These are phyloP conservation scores for Galleria mellonella DNA, from an alignment of 1,140 invertebrate species.

Conservation along the genomic window DNA sequence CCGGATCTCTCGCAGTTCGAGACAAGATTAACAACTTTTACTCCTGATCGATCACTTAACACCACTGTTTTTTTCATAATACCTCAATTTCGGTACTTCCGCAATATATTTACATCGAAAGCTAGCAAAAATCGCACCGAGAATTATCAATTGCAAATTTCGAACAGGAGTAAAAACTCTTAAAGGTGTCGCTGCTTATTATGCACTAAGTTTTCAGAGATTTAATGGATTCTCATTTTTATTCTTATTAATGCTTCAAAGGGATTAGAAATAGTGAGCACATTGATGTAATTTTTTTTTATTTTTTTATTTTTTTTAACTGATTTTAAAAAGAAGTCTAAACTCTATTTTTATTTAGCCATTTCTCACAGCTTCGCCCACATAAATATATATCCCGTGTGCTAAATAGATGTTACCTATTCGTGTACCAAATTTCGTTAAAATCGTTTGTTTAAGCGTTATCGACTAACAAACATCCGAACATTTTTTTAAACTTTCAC, in stretches of 20 bases:
- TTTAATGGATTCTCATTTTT: constrained; percentile 62
- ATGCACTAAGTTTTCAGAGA: constrained; percentile 53
- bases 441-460: too few relatives aligned
- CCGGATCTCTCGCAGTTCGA: constrained; percentile 39
- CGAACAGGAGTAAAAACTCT: constrained; percentile 30
- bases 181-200: constrained; percentile 37
- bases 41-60: constrained; percentile 58
- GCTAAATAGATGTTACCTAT: too few relatives aligned
- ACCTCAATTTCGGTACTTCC: constrained; percentile 32
- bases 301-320: constrained; percentile 6
- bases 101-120: constrained; percentile 32
- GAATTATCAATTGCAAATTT: constrained; percentile 33
- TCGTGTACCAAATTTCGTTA: too few relatives aligned
- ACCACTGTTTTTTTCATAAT: constrained; percentile 35
- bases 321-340: too few relatives aligned
- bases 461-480: too few relatives aligned
- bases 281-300: constrained; percentile 35
- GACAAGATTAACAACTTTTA: constrained; percentile 64
- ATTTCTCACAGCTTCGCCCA: too few relatives aligned
- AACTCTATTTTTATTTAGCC: too few relatives aligned
- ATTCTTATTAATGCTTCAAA: constrained; percentile 47
- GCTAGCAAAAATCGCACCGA: constrained; percentile 13
- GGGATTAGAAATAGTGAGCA: constrained; percentile 34
- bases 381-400: too few relatives aligned
- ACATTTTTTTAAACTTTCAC: too few relatives aligned